Evolutionary conservation across 2,888 invertebrate species (phyloP), one percentile per base, ranked within the genome.

Genomic region (Piscicola geometra): DNA sequence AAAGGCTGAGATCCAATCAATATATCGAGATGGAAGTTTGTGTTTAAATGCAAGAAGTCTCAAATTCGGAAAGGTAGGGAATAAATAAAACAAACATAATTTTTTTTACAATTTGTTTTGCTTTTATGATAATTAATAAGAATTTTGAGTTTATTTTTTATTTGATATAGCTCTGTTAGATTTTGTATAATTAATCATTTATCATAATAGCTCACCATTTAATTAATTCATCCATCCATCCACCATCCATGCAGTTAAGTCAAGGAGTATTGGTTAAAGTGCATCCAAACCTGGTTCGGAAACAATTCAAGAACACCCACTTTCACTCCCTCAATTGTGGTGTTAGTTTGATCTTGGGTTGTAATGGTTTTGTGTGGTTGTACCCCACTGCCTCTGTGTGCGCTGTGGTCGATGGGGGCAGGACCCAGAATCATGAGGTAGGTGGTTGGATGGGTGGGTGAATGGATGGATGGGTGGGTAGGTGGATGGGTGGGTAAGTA

Each of bases 361-460:
- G 94, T 84, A 97, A 98, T 85, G 99, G 99, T 0, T 94, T 91
- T 82, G 90, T 99, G 78, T 99, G 96, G 95, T 91, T 98, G 76
- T 91, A 91, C 76, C 92, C 93, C 0, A 86, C 85, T 25, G 87
- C 88, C 5, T 87, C 88, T 67, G 89, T 89, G 73, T 89, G 89
- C 36, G 80, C 82, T 0, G 83, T 82, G 56, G 81, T 83, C 68
- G 83, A 84, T 1, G 87, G 86, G 28, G 92, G 92, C 28, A 93
- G 92, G 82, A 89, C 90, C 0, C 91, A 92, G 82, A 91, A 92
- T 86, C 86, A 92, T 70, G 89, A 89, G 81, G 90, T 86, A 75
- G 9, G 47, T 56, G 12, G 30, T 35, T 18, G 21, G 18, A 12
- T 28, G 25, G 18, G 3, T 35, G 25, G 25, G 18, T n/a, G n/a